Base-by-base conservation (phyloP, 2,888 invertebrate genomes). In the Malacosoma neustria region DNA sequence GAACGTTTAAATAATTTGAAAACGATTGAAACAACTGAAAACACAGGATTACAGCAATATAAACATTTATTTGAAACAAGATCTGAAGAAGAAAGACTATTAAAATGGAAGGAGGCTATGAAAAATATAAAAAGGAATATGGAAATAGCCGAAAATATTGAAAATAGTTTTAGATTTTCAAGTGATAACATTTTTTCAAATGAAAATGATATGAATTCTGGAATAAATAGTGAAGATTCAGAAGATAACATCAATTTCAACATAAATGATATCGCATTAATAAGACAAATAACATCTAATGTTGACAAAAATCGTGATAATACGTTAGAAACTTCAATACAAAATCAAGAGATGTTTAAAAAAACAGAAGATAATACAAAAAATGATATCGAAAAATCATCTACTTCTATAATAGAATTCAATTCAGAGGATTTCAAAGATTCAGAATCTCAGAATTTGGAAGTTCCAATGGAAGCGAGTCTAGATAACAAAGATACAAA, bases 61-160 rank as follows among this genome's bases (percentile, higher is more conserved):
- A 40, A 50, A 32, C 48, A 52, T 4, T 39, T 61, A 2, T 49
- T 53, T 13, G 42, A 59, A 6, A 50, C 52, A 12, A 60, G 64
- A 43, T 52, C 64, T 1, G 71, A 73, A 38, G 64, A 72, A 48
- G 65, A 70, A 49, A 63, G 64, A 49, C 53, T 73, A 49, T 60
- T 66, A 13, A 65, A 74, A 45, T 84, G 81, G 82, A 76, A 79
- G 47, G 63, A 72, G 46, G 69, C 72, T 4, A 58, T 72, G n/a
- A 54, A 68, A 29, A 71, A 57, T 32, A 72, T 72, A 12, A 62
- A 74, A 31, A 70, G 58, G 42, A 69, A 76, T 49, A 51, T 62
- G 31, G 74, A 75, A 49, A 61, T 71, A 11, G 72, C 60, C 1
- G 69, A 44, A 51, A 77, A 73, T 44, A 73, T 81, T 32, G 79